Base-by-base conservation (phyloP, 30 jellyfish, hydroid and myxozoan species). In the Chrysaora quinquecirrha region DNA sequence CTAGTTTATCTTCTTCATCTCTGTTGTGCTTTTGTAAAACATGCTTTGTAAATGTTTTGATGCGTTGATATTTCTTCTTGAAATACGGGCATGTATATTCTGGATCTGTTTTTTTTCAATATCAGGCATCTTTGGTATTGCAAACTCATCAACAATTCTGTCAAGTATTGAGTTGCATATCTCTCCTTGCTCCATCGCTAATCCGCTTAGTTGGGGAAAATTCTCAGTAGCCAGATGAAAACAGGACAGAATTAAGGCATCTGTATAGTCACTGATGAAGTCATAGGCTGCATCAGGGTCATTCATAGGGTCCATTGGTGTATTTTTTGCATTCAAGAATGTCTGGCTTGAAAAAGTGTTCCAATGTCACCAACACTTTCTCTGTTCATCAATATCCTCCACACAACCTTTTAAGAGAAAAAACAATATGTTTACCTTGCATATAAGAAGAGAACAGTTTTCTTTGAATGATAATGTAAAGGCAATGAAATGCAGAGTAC, bases 261-360 rank as follows among this genome's bases (percentile, higher is more conserved):
- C 76, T 20, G 76, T 64, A 20, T 22, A 64, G 48, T 30, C 31
- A 7, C 48, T 30, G 3, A 64, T 6, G 10, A 64, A 30, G 20
- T 64, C 48, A 30, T 10, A 64, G 7, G 48, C 7, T 64, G 76
- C 76, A 64, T 54, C 70, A 2, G 70, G 70, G 30, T 54, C 70
- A 7, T 54, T 23, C 70, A 54, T 54, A 54, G 70, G 70, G n/a
- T 54, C 70, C 9, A 2, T 16, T n/a, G 70, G 70, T 2, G 30
- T 23, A 54, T 54, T 54, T n/a, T 3, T 23, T n/a, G 70, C 70
- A 54, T 54, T 54, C 70, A 54, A 54, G 23, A n/a, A 54, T 54
- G 27, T n/a, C 30, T 54, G 7, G 70, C 70, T n/a, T 54, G 70
- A 6, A 54, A 54, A 2, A 54, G n/a, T 54, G 70, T 54, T n/a